Evolutionary conservation across 1,140 invertebrate genomes (phyloP), one percentile per base, ranked within the genome.

Genomic region (Drosophila ambigua): DNA sequence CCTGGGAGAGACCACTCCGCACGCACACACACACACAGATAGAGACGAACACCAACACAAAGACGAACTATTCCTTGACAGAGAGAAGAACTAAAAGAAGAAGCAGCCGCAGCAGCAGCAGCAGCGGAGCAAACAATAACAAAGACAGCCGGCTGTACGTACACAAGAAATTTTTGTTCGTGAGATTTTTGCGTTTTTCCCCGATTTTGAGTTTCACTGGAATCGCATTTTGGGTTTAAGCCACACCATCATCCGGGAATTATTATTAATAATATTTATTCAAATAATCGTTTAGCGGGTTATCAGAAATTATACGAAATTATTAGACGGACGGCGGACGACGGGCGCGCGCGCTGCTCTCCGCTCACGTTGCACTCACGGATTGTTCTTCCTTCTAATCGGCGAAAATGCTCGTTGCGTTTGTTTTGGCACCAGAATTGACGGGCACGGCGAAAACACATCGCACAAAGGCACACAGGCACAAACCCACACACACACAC

Each of bases 341-440:
- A 53, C 31, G 23, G n/a, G 48, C 61, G 59, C 35, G 67, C 59
- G 81, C 81, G 62, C 59, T 54, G 73, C 75, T 79, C 83, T 88
- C 83, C 84, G 84, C 79, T 89, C 83, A 72, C 83, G 69, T 88
- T 88, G 83, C 83, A 88, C 68, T 89, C 83, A 79, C 90, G 90
- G 88, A 84, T 84, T 83, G 82, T 90, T 90, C 67, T 69, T 91
- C 76, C 82, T 79, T 91, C 90, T 90, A 90, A 90, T 90, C 88
- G 79, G 79, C 80, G 85, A 81, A 89, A 85, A 79, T 82, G 77
- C 45, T 82, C 89, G 79, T 87, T 85, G 84, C 84, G 79, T 90
- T 90, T 91, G 89, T 91, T 91, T 91, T 91, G 89, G 84, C 89
- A 90, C 87, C 76, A 71, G 74, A 73, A 75, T 91, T 87, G 80